These are phyloP conservation scores for Yponomeuta sedellus DNA, from an alignment of 2,888 invertebrate genomes.

Conservation along the genomic window DNA sequence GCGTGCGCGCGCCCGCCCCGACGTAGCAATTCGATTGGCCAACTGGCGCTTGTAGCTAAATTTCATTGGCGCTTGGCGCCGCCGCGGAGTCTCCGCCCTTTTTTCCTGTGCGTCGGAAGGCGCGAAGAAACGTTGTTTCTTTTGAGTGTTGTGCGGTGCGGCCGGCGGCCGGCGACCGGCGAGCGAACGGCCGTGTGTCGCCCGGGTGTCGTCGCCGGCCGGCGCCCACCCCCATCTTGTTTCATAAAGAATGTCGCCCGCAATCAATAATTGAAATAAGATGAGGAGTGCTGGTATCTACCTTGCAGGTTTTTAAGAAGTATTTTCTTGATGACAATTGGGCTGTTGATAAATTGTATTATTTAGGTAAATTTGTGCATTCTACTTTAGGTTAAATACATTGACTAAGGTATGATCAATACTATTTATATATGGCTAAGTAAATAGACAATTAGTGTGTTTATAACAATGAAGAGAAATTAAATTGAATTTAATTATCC, in stretches of 20 bases:
- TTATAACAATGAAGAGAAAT: too few relatives aligned
- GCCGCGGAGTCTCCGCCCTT: conserved; percentile 67
- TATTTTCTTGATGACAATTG: too few relatives aligned
- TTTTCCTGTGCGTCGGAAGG: conserved; percentile 69
- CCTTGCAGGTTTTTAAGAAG: background rate
- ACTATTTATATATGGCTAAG: too few relatives aligned
- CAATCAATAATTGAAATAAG: conserved; percentile 74
- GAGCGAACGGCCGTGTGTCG: conserved; percentile 48
- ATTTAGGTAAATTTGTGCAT: too few relatives aligned
- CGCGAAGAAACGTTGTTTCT: conserved; percentile 78
- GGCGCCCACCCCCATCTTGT: conserved; percentile 29
- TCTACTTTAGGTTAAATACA: too few relatives aligned
- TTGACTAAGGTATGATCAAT: too few relatives aligned
- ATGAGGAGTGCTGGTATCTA: conserved; percentile 25
- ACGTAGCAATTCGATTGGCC: conserved; percentile 62
- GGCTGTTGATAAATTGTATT: too few relatives aligned
- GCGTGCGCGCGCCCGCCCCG: conserved; percentile 70
- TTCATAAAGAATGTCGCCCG: conserved; percentile 81
- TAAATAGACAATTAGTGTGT: too few relatives aligned
- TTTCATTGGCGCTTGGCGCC: conserved; percentile 53
- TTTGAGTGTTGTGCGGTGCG: conserved; percentile 73
- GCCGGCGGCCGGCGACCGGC: conserved; percentile 48
- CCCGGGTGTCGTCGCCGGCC: conserved; percentile 28
- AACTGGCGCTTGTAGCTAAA: conserved; percentile 35
- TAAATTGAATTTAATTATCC: too few relatives aligned